phyloP scores from a whole-genome alignment of 2,888 invertebrate genomes.

The Coleophora flavipennella region DNA sequence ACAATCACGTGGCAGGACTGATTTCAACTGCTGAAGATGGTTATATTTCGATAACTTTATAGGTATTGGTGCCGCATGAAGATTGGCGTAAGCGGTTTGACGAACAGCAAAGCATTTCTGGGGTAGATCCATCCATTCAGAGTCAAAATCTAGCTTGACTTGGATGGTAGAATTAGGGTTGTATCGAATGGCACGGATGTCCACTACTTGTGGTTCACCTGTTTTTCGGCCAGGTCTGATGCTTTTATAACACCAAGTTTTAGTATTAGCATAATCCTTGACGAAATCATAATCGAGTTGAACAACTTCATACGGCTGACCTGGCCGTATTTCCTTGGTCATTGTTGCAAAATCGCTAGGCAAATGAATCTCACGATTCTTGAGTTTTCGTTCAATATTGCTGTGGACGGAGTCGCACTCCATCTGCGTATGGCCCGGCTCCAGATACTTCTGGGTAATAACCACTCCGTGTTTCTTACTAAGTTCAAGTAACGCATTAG shows the following conservation, averaged over 20 bases:
- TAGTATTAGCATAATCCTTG: not conserved
- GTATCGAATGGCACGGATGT: conserved; percentile 2
- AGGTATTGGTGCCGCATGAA: conserved; percentile 2
- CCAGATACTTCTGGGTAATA: conserved; percentile 24
- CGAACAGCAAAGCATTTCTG: not conserved
- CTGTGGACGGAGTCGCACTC: conserved; percentile 26
- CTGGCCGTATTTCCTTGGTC: conserved; percentile 9
- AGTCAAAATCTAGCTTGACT: not conserved
- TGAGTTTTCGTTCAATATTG: conserved; percentile 25
- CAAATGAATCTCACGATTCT: conserved; percentile 17
- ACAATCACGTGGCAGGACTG: conserved; percentile 1
- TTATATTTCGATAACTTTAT: conserved; percentile 1
- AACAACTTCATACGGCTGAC: conserved; percentile 5
- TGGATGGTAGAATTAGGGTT: conserved; percentile 1
- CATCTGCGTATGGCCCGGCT: conserved; percentile 30
- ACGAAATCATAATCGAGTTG: not conserved
- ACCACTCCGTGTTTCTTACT: conserved; percentile 5
- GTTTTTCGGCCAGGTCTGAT: conserved; percentile 5
- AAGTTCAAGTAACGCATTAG: conserved; percentile 13
- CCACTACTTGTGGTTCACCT: conserved; percentile 2
- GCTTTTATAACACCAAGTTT: not conserved
- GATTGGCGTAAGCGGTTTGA: conserved; percentile 1
- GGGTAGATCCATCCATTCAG: conserved; percentile 2
- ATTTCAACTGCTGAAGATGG: conserved; percentile 1
- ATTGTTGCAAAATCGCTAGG: conserved; percentile 21